A percentile compares a stretch with the other conserved stretches of the same genome.
phyloP scores from a whole-genome alignment of 2,888 invertebrate species.

The Scelioninae gen. 2 region DNA sequence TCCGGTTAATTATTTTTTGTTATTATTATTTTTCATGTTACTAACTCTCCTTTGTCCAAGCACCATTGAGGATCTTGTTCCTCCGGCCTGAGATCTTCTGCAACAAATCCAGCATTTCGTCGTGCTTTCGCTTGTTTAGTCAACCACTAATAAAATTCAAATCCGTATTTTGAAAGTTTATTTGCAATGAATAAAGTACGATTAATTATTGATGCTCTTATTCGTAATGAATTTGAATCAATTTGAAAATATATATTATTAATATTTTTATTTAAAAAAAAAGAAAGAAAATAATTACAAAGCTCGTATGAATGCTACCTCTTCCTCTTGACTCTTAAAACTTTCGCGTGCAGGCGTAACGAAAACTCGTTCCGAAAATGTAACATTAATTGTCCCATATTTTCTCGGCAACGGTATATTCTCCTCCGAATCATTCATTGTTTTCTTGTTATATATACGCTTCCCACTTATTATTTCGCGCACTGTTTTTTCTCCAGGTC shows the following conservation, averaged over 20 bases:
- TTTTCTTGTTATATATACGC: slow-evolving; percentile 68
- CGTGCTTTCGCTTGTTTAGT: slow-evolving; percentile 86
- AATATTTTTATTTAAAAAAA: no score
- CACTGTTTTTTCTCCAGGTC: slow-evolving; percentile 56
- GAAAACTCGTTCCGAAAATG: slow-evolving; percentile 85
- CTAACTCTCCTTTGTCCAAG: slow-evolving; percentile 86
- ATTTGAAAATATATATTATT: no score
- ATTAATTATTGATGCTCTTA: no score
- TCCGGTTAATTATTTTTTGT: no score
- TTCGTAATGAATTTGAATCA: no score
- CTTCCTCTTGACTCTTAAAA: slow-evolving; percentile 82
- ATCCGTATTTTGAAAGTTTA: no score
- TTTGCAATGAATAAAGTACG: no score
- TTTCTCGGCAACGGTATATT: slow-evolving; percentile 79
- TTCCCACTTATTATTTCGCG: slow-evolving; percentile 65
- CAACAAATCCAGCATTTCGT: slow-evolving; percentile 81
- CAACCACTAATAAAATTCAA: slow-evolving; percentile 78
- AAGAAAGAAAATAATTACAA: no score
- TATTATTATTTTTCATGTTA: no score
- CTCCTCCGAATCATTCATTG: slow-evolving; percentile 71
- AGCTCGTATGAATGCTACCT: slow-evolving; percentile 72
- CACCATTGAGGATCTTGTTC: slow-evolving; percentile 90
- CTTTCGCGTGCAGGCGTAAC: slow-evolving; percentile 90
- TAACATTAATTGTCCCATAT: slow-evolving; percentile 79
- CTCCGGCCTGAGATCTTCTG: slow-evolving; percentile 85